Base-by-base conservation (phyloP, 2,797 vertebrate genomes). In the Muscicapa comitata region DNA sequence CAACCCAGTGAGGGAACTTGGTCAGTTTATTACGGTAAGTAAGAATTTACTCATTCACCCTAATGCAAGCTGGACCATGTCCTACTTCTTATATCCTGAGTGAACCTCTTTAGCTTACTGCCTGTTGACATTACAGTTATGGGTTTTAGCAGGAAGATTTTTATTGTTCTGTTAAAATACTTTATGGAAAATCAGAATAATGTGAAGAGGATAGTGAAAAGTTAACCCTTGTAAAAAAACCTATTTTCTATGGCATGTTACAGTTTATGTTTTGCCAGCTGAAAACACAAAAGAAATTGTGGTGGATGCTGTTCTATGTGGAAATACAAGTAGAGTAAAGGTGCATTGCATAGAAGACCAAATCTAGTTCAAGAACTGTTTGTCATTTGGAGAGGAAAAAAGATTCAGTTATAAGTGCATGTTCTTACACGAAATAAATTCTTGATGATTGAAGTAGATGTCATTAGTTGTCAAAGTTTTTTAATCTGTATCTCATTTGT, bases 181-280 rank as follows among this genome's bases (percentile, higher is more conserved):
- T 82, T 93, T n/a, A 88, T 94, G 47, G 63, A 45, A 96, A 93
- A 96, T 90, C 75, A 79, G 76, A 84, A 80, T 85, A 94, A 94
- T 85, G 55, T 83, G 50, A 92, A 95, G 16, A 73, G 42, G 29
- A 81, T 65, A 83, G 74, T 74, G 47, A 74, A 92, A 94, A 92
- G 40, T 13, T 59, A 93, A 66, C 25, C 67, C 38, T 87, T 93
- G 83, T 86, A 73, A 89, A 58, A 73, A 76, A 35, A 37, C 10
- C 6, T 4, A 43, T 89, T 92, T 95, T 18, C 55, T 88, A 43
- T 80, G 66, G 87, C 82, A 72, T 47, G n/a, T 68, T 90, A 48
- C n/a, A 73, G 18, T 91, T 92, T 77, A 33, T 72, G 47, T 93
- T 95, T 93, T 80, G 75, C 24, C 62, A 87, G 29, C 51, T 75